Evolutionary conservation across 2,888 invertebrate genomes (phyloP).

Genomic region (Drosophila kambysellisi): DNA sequence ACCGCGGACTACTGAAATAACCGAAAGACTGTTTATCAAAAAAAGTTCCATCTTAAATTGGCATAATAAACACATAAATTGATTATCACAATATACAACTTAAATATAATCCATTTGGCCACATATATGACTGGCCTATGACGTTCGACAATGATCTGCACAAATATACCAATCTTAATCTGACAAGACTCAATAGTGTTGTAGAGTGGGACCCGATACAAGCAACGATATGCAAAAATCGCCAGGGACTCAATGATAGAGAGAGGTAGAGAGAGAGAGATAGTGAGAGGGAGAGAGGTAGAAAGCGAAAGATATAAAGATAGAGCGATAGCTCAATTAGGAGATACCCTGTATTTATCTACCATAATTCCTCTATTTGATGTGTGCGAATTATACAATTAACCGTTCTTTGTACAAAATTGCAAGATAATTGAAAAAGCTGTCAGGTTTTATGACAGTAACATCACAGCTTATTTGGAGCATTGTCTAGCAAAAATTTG

Average conservation of each 20-base stretch:
- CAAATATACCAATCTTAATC: slow-evolving; percentile 20
- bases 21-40: slow-evolving; percentile 7
- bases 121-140: not conserved
- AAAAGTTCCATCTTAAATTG: not conserved
- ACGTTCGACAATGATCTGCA: slow-evolving; percentile 21
- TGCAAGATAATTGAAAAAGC: slow-evolving; percentile 57
- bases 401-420: slow-evolving; percentile 65
- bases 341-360: not conserved
- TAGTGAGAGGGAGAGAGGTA: not conserved
- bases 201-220: not conserved
- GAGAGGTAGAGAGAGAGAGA: not conserved
- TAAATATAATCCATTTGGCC: not conserved
- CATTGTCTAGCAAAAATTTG: no score
- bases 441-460: slow-evolving; percentile 34
- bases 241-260: not conserved
- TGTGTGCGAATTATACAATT: slow-evolving; percentile 28
- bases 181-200: not conserved
- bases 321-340: not conserved
- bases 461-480: not conserved
- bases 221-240: slow-evolving; percentile 11
- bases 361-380: not conserved
- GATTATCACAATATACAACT: not conserved
- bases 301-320: not conserved
- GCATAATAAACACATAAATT: slow-evolving; percentile 17
- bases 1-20: slow-evolving; percentile 1